Evolutionary conservation across 2,888 invertebrate genomes (phyloP).

Genomic region (Orthosia incerta): DNA sequence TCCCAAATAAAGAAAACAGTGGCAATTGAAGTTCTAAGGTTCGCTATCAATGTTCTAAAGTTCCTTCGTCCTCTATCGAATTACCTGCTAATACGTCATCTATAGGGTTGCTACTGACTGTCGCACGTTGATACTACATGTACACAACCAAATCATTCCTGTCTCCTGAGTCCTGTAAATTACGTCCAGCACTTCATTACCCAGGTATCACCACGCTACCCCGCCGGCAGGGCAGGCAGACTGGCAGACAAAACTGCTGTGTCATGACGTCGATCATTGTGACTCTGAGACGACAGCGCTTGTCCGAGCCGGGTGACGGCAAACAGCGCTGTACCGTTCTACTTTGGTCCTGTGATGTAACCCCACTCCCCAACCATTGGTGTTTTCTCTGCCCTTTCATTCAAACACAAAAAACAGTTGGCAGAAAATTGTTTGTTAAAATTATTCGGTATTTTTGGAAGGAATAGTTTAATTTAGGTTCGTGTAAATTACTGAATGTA

Average conservation of each 20-base stretch:
- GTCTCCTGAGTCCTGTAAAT: conserved; percentile 21
- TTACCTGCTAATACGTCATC: too few relatives aligned
- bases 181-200: conserved; percentile 43
- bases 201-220: conserved; percentile 46
- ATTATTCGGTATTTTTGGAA: neutral
- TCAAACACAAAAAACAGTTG: too few relatives aligned
- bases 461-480: neutral
- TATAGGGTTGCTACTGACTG: too few relatives aligned
- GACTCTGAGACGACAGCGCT: conserved; percentile 87
- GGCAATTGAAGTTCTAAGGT: too few relatives aligned
- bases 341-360: conserved; percentile 56
- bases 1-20: too few relatives aligned
- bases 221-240: conserved; percentile 38
- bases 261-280: conserved; percentile 88
- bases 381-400: too few relatives aligned
- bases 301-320: conserved; percentile 81
- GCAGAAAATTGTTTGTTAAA: too few relatives aligned
- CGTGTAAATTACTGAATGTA: too few relatives aligned
- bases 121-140: too few relatives aligned
- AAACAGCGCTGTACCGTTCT: conserved; percentile 78
- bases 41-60: too few relatives aligned
- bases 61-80: too few relatives aligned
- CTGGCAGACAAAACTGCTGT: conserved; percentile 70
- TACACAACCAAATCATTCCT: conserved; percentile 1
- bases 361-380: too few relatives aligned